Evolutionary conservation across 2,113 vertebrate species (phyloP), one percentile per base, ranked within the genome.

Genomic region (Phrynosoma platyrhinos): DNA sequence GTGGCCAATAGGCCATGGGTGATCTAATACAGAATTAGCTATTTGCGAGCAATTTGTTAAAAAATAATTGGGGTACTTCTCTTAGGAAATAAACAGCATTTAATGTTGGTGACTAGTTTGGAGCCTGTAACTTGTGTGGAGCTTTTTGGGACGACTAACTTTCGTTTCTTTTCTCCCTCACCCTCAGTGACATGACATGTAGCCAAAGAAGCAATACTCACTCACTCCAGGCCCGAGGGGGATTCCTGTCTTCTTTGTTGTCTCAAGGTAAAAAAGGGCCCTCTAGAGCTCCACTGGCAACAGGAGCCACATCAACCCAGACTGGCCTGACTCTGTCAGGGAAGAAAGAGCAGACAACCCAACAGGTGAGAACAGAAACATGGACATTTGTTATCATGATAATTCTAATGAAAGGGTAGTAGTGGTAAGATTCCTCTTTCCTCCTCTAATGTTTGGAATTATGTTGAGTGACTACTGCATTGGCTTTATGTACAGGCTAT

Each of bases 191-290:
- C 92, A 97, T 99, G 96, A 97, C 98, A 81, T 98, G 97, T 84
- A 98, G 96, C 94, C 98, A 98, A 95, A 97, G 98, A 80, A 95
- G 89, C 7, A 85, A 96, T 23, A 96, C 95, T 62, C 95, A 97
- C 74, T 96, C 97, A 36, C 96, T 98, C 68, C 98, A 98, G 0
- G 96, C 98, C 36, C 97, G 98, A 0, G 96, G 96, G 93, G 97
- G 97, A 23, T 99, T 98, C 95, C 94, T 99, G 95, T 98, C 98
- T 12, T 98, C 98, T 9, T 96, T 99, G 91, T 97, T 99, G 81
- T 97, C 98, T 0, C 98, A 99, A 86, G 96, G 95, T 80, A 98
- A 97, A 95, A 98, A 98, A 72, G 96, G 96, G 27, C 96, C 98
- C 9, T 96, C 95, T 3, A 97, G 97, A 90, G 80, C 94, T 14